Conservation (phyloP, 1,140 invertebrate species). For the Trichonephila clavipes region DNA sequence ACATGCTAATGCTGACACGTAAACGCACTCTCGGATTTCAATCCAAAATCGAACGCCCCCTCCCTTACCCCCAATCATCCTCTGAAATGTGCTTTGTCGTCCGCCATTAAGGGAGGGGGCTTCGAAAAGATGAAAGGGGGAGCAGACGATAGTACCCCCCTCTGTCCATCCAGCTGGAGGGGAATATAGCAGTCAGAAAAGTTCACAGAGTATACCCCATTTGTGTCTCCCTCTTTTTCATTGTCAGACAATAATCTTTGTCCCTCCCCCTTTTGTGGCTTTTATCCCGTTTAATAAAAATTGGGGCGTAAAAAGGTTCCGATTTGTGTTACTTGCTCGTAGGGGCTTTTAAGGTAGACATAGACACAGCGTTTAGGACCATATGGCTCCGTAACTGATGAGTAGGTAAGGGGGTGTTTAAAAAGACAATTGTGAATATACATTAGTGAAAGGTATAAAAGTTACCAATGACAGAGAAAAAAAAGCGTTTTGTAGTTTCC, state of each 20-base stretch:
- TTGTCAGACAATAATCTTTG: background rate
- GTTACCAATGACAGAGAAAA: too few relatives aligned
- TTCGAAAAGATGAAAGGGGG: background rate
- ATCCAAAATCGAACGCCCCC: background rate
- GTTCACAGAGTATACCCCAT: background rate
- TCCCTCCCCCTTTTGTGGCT: background rate
- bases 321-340: background rate
- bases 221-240: background rate
- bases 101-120: background rate
- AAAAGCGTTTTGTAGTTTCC: too few relatives aligned
- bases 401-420: too few relatives aligned
- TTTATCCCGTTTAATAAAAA: background rate
- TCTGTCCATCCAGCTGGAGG: background rate
- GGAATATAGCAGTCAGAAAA: background rate
- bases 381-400: too few relatives aligned
- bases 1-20: slow-evolving; percentile 10
- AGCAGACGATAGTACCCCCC: background rate
- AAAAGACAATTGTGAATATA: too few relatives aligned
- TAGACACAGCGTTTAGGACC: background rate
- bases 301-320: background rate
- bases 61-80: background rate
- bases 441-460: too few relatives aligned
- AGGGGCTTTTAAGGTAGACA: background rate
- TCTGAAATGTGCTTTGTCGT: background rate
- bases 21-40: background rate